Evolutionary conservation across 2,113 vertebrate species (phyloP).

Genomic region (Sterna hirundo): DNA sequence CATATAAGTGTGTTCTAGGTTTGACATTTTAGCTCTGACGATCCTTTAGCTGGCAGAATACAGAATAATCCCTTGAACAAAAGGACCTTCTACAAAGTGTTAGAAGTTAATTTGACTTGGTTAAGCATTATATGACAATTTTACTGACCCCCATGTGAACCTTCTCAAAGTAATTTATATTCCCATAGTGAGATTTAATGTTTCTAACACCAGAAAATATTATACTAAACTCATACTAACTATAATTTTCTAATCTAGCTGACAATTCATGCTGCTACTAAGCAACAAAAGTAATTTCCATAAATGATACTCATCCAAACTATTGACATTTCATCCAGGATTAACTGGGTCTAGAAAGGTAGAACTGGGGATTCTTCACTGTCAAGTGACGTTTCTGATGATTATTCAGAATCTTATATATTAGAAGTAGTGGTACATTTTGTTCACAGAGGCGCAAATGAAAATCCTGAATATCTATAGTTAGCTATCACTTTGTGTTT

Average conservation of each 20-base stretch:
- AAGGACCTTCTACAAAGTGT: slow-evolving; percentile 25
- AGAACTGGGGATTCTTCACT: background rate
- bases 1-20: slow-evolving; percentile 3
- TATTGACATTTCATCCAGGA: slow-evolving; percentile 12
- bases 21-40: slow-evolving; percentile 32
- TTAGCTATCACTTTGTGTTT: background rate
- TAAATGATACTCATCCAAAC: slow-evolving; percentile 50
- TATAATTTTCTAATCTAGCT: slow-evolving; percentile 61
- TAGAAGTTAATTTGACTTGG: slow-evolving; percentile 67
- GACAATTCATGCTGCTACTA: slow-evolving; percentile 67
- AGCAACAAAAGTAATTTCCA: slow-evolving; percentile 62
- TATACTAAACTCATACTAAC: slow-evolving; percentile 65
- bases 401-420: background rate
- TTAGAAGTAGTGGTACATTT: background rate
- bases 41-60: slow-evolving; percentile 24
- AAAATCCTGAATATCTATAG: background rate
- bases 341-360: background rate
- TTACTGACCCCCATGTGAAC: slow-evolving; percentile 48
- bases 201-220: slow-evolving; percentile 40
- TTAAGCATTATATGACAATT: slow-evolving; percentile 68
- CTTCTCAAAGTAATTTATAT: slow-evolving; percentile 61
- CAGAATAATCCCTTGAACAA: slow-evolving; percentile 27
- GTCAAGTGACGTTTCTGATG: background rate
- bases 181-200: slow-evolving; percentile 22
- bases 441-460: background rate